Conservation (phyloP, 2,113 vertebrate genomes). For the Otus sunia region DNA sequence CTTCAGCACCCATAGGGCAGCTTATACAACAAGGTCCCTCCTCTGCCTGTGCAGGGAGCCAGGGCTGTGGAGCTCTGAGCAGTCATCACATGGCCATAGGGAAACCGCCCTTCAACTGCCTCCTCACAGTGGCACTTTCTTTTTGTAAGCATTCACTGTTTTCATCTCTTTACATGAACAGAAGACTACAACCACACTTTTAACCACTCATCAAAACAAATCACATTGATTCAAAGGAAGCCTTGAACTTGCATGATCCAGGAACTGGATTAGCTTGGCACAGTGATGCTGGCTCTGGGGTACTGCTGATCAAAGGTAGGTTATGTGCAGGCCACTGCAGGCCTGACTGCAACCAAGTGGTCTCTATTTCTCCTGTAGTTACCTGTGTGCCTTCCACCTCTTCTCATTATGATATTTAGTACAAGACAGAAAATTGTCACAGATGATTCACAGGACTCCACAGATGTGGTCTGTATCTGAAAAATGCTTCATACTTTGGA, state of each 20-base stretch:
- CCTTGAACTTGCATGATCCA: neutral
- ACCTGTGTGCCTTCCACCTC: neutral
- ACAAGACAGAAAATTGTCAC: neutral
- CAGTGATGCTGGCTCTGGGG: neutral
- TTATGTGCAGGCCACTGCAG: neutral
- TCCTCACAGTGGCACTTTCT: neutral
- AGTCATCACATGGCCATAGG: rapidly evolving
- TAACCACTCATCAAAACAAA: neutral
- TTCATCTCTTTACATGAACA: neutral
- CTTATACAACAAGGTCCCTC: neutral
- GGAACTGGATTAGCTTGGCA: neutral
- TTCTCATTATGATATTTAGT: neutral
- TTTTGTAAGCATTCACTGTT: neutral
- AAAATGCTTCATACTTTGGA: neutral
- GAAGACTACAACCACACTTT: neutral
- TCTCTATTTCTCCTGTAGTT: neutral
- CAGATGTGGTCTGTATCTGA: neutral
- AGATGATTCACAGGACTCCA: neutral
- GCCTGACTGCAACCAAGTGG: neutral
- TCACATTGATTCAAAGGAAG: neutral
- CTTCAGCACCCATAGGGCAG: neutral
- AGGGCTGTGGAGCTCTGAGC: neutral
- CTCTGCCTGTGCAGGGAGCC: neutral
- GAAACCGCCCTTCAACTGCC: neutral
- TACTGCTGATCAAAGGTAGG: neutral